phyloP scores from a whole-genome alignment of 2,113 vertebrate genomes.

The Poeciliopsis turrubarensis region DNA sequence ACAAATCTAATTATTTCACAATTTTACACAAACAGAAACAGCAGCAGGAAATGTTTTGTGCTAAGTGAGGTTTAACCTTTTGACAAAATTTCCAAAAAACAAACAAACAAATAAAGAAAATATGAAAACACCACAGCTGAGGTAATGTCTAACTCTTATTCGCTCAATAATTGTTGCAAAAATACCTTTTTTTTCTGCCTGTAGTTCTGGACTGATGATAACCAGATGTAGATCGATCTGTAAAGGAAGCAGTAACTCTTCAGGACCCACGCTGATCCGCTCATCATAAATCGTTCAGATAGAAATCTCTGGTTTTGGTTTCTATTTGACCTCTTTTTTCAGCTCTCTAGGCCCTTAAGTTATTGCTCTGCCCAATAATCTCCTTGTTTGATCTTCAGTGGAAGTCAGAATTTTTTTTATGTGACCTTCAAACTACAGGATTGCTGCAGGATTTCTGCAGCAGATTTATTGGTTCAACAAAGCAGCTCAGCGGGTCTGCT shows the following conservation, averaged over 20 bases:
- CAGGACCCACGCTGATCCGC: background rate
- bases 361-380: background rate
- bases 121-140: background rate
- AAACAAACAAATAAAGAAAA: background rate
- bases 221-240: background rate
- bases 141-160: background rate
- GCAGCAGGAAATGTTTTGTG: background rate
- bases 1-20: no score
- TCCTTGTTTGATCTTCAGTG: background rate
- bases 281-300: slow-evolving; percentile 11
- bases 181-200: background rate
- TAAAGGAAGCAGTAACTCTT: background rate
- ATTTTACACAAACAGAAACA: background rate
- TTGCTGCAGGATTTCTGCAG: slow-evolving; percentile 5
- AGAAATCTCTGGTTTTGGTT: slow-evolving; percentile 3
- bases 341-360: background rate
- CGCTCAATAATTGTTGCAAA: background rate
- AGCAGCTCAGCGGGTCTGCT: slow-evolving; percentile 3
- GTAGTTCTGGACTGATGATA: background rate
- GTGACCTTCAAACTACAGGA: slow-evolving; percentile 7
- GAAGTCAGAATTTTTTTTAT: slow-evolving; percentile 9
- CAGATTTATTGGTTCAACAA: slow-evolving; percentile 3
- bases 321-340: background rate
- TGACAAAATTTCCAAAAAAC: background rate
- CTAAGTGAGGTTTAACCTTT: background rate